Percentiles rank a stretch among this genome's conserved stretches.
phyloP scores from a whole-genome alignment of 2,797 vertebrate species.

The Lycodopsis pacificus region DNA sequence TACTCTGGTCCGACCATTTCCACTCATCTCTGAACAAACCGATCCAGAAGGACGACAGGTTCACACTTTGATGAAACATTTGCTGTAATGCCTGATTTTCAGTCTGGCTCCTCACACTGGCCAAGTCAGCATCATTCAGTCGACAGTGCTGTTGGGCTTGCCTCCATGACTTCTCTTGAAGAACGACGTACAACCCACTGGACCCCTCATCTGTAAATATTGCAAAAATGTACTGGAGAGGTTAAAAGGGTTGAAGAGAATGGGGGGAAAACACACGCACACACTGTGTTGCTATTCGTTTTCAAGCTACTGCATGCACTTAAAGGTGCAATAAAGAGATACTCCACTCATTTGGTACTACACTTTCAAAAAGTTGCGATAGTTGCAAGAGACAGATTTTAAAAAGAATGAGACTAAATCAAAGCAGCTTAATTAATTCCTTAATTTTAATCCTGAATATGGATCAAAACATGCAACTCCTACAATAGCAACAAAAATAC shows the following conservation, averaged over 20 bases:
- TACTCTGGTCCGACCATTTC: conserved; percentile 42
- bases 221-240: conserved; percentile 4
- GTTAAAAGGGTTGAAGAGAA: background rate
- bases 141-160: background rate
- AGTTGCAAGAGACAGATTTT: too few relatives aligned
- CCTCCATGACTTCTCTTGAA: conserved; percentile 23
- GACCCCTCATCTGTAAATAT: background rate
- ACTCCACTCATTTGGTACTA: too few relatives aligned
- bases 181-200: background rate
- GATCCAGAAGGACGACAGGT: conserved; percentile 3
- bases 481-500: too few relatives aligned
- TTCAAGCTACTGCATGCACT: too few relatives aligned
- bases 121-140: conserved; percentile 8
- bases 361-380: too few relatives aligned
- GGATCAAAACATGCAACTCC: too few relatives aligned
- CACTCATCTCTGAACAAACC: conserved; percentile 54
- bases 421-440: too few relatives aligned
- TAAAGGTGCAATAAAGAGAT: too few relatives aligned
- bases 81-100: conserved; percentile 37
- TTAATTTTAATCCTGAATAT: too few relatives aligned
- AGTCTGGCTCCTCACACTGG: conserved; percentile 11
- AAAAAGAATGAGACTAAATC: too few relatives aligned
- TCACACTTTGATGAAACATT: accelerated
- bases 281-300: too few relatives aligned
- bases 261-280: too few relatives aligned